Base-by-base conservation (phyloP, 2,888 invertebrate genomes). In the Andricus quercusramuli region DNA sequence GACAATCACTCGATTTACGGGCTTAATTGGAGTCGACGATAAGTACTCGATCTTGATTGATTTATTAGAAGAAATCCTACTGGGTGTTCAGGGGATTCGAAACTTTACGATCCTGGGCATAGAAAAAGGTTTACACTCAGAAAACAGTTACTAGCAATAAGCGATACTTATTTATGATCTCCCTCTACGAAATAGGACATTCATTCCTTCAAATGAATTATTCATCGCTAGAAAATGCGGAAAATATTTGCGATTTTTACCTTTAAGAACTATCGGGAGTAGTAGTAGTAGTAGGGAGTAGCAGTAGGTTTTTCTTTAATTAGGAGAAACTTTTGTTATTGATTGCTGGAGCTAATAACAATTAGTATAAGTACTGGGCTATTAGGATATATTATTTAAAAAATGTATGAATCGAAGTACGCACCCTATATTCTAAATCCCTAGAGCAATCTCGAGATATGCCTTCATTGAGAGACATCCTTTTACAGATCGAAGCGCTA, bases 31-130 rank as follows among this genome's bases (percentile, higher is more conserved):
- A 51, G 32, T 74, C 74, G 56, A 51, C 56, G 32, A 74, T 56
- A 56, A 74, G 74, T 74, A 74, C 51, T 29, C 51, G 74, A 51
- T 56, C 74, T 74, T 74, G 74, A 74, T 74, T 74, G 74, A 74
- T 74, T 74, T 74, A 74, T 74, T 74, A 56, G 74, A 74, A 51
- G 74, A 74, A 74, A 74, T 74, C 74, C 74, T 74, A 56, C 32
- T 29, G 51, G 25, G 51, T 74, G 74, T 74, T 74, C 74, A 68
- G 47, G 67, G 67, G 44, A 41, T 41, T 67, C 41, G 41, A 67
- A 68, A 47, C 68, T 68, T 68, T 68, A 22, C 25, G 22, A 68
- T 29, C 64, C 17, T 64, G 22, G 64, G 15, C 29, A 64, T 13
- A 41, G 67, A 67, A 67, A 67, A 67, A 67, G 41, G 13, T 17